Percentiles rank a stretch among this genome's conserved stretches.
Evolutionary conservation across 2,888 invertebrate genomes (phyloP).

Genomic region (Oligia latruncula): DNA sequence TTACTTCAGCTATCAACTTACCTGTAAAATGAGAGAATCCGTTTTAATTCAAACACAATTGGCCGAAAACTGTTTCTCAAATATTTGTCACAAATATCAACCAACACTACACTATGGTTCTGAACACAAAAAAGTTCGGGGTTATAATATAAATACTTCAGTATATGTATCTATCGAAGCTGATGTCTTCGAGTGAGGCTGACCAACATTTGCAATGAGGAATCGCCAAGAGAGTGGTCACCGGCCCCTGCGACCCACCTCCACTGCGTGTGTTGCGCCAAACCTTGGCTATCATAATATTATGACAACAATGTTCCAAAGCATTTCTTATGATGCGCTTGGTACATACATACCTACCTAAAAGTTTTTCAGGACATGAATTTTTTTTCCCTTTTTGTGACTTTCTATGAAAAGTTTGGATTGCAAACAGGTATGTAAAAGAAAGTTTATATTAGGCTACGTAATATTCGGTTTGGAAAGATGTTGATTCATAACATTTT

Average conservation of each 20-base stretch:
- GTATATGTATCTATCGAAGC: slow-evolving; percentile 54
- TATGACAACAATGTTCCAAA: slow-evolving; percentile 38
- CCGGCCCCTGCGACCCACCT: slow-evolving; percentile 63
- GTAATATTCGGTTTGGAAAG: background rate
- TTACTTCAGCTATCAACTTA: slow-evolving; percentile 7
- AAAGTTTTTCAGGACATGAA: background rate
- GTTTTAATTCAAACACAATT: slow-evolving; percentile 29
- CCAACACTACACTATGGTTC: slow-evolving; percentile 40
- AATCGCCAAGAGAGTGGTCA: slow-evolving; percentile 65
- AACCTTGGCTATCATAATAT: slow-evolving; percentile 47
- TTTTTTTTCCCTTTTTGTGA: background rate
- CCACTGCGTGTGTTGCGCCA: slow-evolving; percentile 66
- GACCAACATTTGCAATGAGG: slow-evolving; percentile 66
- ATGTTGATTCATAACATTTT: background rate
- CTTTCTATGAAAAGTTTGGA: background rate
- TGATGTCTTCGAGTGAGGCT: slow-evolving; percentile 64
- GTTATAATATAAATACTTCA: slow-evolving; percentile 38
- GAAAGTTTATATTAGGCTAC: background rate
- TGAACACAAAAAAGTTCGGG: slow-evolving; percentile 12
- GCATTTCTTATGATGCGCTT: slow-evolving; percentile 10
- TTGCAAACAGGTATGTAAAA: background rate
- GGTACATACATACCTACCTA: no score
- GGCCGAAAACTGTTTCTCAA: slow-evolving; percentile 6
- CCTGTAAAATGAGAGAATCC: slow-evolving; percentile 30
- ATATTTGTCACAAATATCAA: slow-evolving; percentile 35